Percentiles rank a stretch among this genome's conserved stretches.
These are phyloP conservation scores for Mionectes olivaceus DNA, from an alignment of 2,797 vertebrate species.

Conservation along the genomic window DNA sequence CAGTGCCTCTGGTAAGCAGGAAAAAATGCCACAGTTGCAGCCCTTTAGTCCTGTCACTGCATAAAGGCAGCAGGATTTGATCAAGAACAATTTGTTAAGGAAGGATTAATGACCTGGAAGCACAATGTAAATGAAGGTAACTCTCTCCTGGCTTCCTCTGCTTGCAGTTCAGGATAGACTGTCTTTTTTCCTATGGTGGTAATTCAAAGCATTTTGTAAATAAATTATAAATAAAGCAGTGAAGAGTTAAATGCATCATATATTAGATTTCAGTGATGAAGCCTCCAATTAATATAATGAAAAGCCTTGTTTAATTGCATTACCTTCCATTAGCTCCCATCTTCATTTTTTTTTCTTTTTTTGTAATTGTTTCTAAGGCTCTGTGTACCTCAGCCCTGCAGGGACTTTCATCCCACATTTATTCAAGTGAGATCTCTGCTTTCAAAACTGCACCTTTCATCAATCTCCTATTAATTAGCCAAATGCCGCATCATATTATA, in stretches of 20 bases:
- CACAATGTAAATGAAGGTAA: background rate
- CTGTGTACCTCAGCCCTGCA: constrained; percentile 35
- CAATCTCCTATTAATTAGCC: constrained; percentile 86
- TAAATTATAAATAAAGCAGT: constrained; percentile 4
- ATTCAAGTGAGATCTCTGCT: constrained; percentile 73
- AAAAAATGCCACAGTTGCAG: background rate
- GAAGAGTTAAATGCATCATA: constrained; percentile 60
- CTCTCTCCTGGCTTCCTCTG: background rate
- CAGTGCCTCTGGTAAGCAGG: background rate
- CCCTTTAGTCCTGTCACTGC: background rate
- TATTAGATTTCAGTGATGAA: constrained; percentile 70
- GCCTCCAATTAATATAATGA: constrained; percentile 82
- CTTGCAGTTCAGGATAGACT: background rate
- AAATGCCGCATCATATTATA: constrained; percentile 79
- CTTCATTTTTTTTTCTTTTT: constrained; percentile 18
- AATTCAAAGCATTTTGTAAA: background rate
- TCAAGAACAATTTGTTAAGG: background rate
- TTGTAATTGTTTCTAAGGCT: constrained; percentile 57
- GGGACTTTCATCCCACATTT: constrained; percentile 64
- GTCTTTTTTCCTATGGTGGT: background rate
- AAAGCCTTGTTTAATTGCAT: constrained; percentile 80
- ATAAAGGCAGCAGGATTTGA: background rate
- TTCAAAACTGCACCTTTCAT: constrained; percentile 78
- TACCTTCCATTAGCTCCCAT: constrained; percentile 79
- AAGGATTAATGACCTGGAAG: background rate